A percentile compares a stretch with the other conserved stretches of the same genome.
Evolutionary conservation across 2,888 invertebrate genomes (phyloP).

Genomic region (Dryocosmus kuriphilus): DNA sequence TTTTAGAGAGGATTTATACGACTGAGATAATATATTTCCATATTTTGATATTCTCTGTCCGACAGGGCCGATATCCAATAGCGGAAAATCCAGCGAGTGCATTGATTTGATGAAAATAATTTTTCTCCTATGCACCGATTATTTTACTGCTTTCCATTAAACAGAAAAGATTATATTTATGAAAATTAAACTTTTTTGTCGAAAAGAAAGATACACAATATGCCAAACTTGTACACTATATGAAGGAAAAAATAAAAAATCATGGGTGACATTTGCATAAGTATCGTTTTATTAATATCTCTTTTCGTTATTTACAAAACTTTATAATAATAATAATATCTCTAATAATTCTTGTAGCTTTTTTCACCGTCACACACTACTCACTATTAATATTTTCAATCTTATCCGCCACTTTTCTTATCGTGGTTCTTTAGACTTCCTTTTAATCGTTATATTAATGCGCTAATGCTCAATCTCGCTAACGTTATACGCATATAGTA

Average conservation of each 20-base stretch:
- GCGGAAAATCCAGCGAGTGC: background rate
- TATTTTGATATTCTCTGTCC: background rate
- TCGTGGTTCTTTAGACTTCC: slow-evolving; percentile 49
- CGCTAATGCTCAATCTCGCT: slow-evolving; percentile 60
- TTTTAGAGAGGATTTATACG: slow-evolving; percentile 21
- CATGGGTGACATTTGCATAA: slow-evolving; percentile 61
- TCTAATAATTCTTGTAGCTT: slow-evolving; percentile 65
- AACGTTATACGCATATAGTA: slow-evolving; percentile 60
- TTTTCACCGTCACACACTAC: slow-evolving; percentile 71
- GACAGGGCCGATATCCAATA: background rate
- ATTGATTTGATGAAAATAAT: background rate
- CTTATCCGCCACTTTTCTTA: slow-evolving; percentile 52
- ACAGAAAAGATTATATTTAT: too few species aligned
- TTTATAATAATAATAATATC: slow-evolving; percentile 71
- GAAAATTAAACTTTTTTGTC: background rate
- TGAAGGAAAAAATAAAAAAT: background rate
- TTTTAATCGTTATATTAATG: slow-evolving; percentile 61
- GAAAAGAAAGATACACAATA: background rate
- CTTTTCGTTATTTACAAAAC: slow-evolving; percentile 77
- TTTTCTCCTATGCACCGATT: background rate
- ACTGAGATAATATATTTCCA: slow-evolving; percentile 10
- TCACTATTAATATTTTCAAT: slow-evolving; percentile 64
- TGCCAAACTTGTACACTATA: background rate
- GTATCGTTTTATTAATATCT: slow-evolving; percentile 77
- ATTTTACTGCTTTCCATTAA: too few species aligned